Base-by-base conservation (phyloP, 2,797 vertebrate species). In the Pristis pectinata region DNA sequence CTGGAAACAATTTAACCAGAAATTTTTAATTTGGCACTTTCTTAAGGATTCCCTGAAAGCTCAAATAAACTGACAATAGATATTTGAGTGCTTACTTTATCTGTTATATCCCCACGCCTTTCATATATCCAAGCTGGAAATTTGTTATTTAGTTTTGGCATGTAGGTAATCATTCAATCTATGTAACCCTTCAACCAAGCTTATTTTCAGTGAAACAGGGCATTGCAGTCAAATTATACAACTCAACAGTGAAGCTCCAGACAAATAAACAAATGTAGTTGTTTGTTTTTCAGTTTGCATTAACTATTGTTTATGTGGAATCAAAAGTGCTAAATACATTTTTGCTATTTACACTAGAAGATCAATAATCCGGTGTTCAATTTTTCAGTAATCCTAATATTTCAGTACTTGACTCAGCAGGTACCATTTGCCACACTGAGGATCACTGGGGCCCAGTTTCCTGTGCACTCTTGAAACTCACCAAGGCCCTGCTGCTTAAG, bases 1-100 rank as follows among this genome's bases (percentile, higher is more conserved):
- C 8, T 91, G 61, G 59, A 91, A 91, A 91, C n/a, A 91, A 37
- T 89, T 89, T 89, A 37, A 61, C 19, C 89, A 61, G 17, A 61
- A 61, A 27, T 1, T 5, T 89, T 59, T 89, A 15, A 13, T 61
- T 34, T 4, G 1, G 53, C 15, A n/a, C 13, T 56, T 85, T 3
- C 82, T 87, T 56, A 87, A 61, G n/a, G 30, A 11, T 89, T 34
- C n/a, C 53, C 11, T 89, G 56, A 89, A 61, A 7, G 34, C 85
- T 61, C 56, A 59, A 89, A 37, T 89, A 53, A 83, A 83, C 22
- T 9, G 44, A 30, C 44, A 30, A 53, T 2, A 89, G 0, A 85
- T 59, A 34, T 89, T n/a, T 17, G 13, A n/a, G 13, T 17, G 5
- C n/a, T n/a, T 59, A n/a, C n/a, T 53, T 89, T 85, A 53, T 61